A percentile compares a stretch with the other conserved stretches of the same genome.
Evolutionary conservation across 1,140 invertebrate species (phyloP).

Genomic region (Diabrotica virgifera): DNA sequence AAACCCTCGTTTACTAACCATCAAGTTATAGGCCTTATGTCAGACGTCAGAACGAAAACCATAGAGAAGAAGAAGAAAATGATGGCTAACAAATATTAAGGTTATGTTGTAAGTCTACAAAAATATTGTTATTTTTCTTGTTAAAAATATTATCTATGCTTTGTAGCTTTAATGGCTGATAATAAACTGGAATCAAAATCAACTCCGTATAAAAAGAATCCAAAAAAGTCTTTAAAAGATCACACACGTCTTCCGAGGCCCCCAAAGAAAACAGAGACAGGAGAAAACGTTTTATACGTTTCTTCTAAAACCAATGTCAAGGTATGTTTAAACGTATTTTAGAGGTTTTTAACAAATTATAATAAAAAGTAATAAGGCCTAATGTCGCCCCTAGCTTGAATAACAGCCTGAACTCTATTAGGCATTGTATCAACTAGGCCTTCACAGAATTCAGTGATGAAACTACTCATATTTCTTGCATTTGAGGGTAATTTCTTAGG

Average conservation of each 20-base stretch:
- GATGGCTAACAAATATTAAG: too few species aligned
- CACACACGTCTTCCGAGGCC: conserved; percentile 39
- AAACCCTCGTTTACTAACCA: too few species aligned
- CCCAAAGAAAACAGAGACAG: conserved; percentile 36
- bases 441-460: not conserved
- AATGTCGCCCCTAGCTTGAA: too few species aligned
- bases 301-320: conserved; percentile 59
- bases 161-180: conserved; percentile 4
- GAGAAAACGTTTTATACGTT: conserved; percentile 53
- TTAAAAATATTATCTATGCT: too few species aligned
- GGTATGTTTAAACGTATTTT: conserved; percentile 43
- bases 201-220: conserved; percentile 23
- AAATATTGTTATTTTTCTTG: too few species aligned
- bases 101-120: too few species aligned
- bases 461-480: too few species aligned
- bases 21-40: too few species aligned
- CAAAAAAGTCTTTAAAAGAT: conserved; percentile 26
- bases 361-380: not conserved
- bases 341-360: not conserved
- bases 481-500: too few species aligned
- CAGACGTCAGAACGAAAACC: too few species aligned
- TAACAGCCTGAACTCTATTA: too few species aligned
- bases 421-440: not conserved
- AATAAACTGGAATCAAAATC: not conserved
- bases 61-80: too few species aligned